Conservation (phyloP, 2,797 vertebrate species). For the Erithacus rubecula region DNA sequence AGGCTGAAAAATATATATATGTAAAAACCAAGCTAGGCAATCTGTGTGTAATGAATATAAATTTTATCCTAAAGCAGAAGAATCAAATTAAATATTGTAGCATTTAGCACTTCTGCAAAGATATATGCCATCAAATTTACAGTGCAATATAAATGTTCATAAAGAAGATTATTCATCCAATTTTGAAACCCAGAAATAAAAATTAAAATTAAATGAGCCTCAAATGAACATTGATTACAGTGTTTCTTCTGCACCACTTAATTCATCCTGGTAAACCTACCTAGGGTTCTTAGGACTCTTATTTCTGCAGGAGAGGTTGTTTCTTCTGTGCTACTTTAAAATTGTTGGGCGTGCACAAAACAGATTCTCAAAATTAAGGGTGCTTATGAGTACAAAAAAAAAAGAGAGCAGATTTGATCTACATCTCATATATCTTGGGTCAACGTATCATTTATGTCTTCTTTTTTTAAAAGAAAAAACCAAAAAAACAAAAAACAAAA, state of each 20-base stretch:
- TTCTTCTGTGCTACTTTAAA: neutral
- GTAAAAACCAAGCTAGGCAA: neutral
- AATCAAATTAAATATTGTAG: neutral
- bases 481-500: too few species aligned
- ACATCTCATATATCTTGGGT: neutral
- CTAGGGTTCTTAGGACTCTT: neutral
- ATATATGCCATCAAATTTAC: neutral
- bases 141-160: neutral
- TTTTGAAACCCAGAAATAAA: slow-evolving; percentile 7
- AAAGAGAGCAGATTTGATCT: neutral
- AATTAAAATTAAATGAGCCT: neutral
- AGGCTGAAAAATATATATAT: neutral
- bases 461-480: neutral
- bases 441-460: neutral
- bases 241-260: neutral
- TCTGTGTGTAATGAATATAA: neutral
- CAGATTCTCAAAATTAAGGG: neutral
- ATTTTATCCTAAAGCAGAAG: neutral
- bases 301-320: neutral
- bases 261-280: neutral
- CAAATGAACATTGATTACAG: neutral
- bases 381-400: neutral
- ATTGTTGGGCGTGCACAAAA: neutral
- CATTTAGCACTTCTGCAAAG: neutral
- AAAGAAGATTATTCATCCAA: neutral